These are phyloP conservation scores for Odontamblyopus rebecca DNA, from an alignment of 2,797 vertebrate species.

Conservation along the genomic window DNA sequence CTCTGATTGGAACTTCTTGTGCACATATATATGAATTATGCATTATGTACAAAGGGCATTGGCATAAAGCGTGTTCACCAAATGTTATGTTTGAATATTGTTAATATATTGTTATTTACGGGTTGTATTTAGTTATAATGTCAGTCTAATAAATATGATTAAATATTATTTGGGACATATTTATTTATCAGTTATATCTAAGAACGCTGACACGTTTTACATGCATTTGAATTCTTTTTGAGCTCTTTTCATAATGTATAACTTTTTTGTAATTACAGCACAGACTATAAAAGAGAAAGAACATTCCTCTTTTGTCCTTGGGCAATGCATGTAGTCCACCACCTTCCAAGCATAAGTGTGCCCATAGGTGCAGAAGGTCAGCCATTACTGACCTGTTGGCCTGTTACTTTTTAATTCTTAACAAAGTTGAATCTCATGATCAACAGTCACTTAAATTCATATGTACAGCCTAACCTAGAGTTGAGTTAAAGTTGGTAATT, in stretches of 20 bases:
- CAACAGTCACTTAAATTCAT: too few relatives aligned
- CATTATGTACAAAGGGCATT: constrained; percentile 20
- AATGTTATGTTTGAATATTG: constrained; percentile 8
- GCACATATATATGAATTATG: constrained; percentile 24
- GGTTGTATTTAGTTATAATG: constrained; percentile 23
- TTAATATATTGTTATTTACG: constrained; percentile 28
- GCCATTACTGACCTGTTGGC: too few relatives aligned
- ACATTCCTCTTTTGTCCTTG: neutral
- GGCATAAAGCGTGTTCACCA: constrained; percentile 24
- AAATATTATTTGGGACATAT: neutral
- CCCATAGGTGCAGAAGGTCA: too few relatives aligned
- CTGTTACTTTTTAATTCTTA: too few relatives aligned
- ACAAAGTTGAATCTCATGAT: too few relatives aligned
- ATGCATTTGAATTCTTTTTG: neutral
- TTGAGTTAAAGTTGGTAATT: too few relatives aligned
- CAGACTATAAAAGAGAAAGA: neutral
- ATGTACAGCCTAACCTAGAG: too few relatives aligned
- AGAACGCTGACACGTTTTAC: neutral
- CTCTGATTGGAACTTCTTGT: constrained; percentile 2
- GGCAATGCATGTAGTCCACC: neutral
- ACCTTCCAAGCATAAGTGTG: neutral
- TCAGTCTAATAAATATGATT: constrained; percentile 56
- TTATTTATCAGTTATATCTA: neutral
- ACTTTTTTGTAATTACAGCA: neutral
- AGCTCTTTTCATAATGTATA: too few relatives aligned